phyloP scores from a whole-genome alignment of 2,888 invertebrate genomes.

The Julus scandinavius region DNA sequence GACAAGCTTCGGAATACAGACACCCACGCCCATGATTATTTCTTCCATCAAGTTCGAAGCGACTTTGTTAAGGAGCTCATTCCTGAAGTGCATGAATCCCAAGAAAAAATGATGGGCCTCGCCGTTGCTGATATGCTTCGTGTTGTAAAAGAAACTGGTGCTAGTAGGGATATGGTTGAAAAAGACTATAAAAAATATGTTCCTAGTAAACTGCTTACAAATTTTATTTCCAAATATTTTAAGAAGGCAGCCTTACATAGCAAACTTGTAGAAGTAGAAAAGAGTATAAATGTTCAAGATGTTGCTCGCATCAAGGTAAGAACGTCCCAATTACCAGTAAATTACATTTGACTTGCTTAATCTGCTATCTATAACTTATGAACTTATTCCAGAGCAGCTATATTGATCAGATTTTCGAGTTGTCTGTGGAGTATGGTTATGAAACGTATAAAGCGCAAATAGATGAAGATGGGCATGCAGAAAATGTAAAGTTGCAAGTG shows the following conservation, averaged over 20 bases:
- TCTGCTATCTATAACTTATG: background rate
- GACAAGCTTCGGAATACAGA: conserved; percentile 76
- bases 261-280: conserved; percentile 71
- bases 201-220: conserved; percentile 80
- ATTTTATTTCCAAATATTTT: conserved; percentile 72
- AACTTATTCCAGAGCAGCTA: conserved; percentile 58
- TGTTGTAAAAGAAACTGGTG: conserved; percentile 79
- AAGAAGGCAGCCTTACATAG: conserved; percentile 80
- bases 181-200: conserved; percentile 85
- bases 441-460: conserved; percentile 59
- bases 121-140: conserved; percentile 90
- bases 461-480: conserved; percentile 59
- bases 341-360: background rate
- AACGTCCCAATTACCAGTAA: background rate
- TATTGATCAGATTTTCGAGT: conserved; percentile 58
- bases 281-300: conserved; percentile 68
- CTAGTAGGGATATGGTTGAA: conserved; percentile 75
- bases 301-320: conserved; percentile 78
- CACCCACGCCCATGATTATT: conserved; percentile 82
- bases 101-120: conserved; percentile 81
- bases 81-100: conserved; percentile 79
- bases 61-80: conserved; percentile 85
- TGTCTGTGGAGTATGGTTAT: conserved; percentile 59
- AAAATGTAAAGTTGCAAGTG: conserved; percentile 58
- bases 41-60: conserved; percentile 80